phyloP scores from a whole-genome alignment of 2,113 vertebrate genomes.

The Oncorhynchus masou region DNA sequence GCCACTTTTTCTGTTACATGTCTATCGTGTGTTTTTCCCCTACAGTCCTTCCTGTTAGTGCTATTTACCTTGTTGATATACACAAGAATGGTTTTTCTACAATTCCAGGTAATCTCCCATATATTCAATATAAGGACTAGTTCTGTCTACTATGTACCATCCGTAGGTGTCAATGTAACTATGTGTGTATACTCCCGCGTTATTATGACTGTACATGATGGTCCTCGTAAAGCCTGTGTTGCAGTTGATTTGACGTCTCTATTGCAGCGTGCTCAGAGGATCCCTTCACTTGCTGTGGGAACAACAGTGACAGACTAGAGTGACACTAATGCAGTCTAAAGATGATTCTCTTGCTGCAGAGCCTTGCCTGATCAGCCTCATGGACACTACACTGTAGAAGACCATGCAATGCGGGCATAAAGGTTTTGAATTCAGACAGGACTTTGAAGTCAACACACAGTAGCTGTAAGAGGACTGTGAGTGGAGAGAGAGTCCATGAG shows the following conservation, averaged over 20 bases:
- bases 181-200: neutral
- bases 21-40: neutral
- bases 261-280: too few relatives aligned
- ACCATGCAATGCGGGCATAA: neutral
- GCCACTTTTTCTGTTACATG: neutral
- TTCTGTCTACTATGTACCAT: neutral
- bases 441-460: neutral
- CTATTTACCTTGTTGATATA: neutral
- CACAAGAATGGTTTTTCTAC: neutral
- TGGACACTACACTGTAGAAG: too few relatives aligned
- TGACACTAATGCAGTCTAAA: too few relatives aligned
- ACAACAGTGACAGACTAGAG: too few relatives aligned
- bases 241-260: neutral
- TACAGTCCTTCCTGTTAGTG: neutral
- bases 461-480: neutral
- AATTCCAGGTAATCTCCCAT: neutral
- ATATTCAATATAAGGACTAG: neutral
- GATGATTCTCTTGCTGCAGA: too few relatives aligned
- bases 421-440: neutral
- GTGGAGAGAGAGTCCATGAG: neutral
- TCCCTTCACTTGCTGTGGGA: too few relatives aligned
- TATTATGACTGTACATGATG: neutral
- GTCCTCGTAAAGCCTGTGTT: neutral
- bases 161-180: neutral
- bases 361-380: too few relatives aligned